Evolutionary conservation across 2,888 invertebrate genomes (phyloP).

Genomic region (Pseudococcus jackbeardsleyi): DNA sequence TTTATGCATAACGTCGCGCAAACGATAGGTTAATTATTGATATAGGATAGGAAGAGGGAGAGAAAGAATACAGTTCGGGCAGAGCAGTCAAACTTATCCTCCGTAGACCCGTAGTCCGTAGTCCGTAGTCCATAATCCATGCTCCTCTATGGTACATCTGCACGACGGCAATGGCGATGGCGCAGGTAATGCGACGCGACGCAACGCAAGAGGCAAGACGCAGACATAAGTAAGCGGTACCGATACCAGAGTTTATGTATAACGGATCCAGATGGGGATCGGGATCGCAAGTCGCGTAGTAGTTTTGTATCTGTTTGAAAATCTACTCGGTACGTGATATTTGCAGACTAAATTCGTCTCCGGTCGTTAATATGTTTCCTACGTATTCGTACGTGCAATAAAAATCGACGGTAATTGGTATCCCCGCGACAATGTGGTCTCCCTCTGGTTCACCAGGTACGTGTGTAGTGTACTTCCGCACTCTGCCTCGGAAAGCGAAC

Average conservation of each 20-base stretch:
- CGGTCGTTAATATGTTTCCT: not conserved
- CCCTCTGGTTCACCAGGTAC: not conserved
- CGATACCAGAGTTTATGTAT: not conserved
- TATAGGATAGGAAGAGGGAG: conserved; percentile 10
- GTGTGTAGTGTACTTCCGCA: not conserved
- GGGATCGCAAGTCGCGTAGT: not conserved
- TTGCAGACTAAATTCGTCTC: not conserved
- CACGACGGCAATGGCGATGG: not conserved
- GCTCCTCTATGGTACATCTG: no score
- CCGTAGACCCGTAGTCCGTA: not conserved
- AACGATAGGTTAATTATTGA: conserved; percentile 1
- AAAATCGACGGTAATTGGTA: not conserved
- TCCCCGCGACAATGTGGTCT: not conserved
- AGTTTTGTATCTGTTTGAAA: not conserved
- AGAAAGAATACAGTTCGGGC: not conserved
- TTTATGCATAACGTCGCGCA: not conserved
- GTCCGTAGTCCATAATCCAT: not conserved
- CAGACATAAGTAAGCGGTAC: no score
- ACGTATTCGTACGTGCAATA: not conserved
- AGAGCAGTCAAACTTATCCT: not conserved
- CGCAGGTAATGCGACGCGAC: not conserved
- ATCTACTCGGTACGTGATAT: not conserved
- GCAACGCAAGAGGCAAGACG: not conserved
- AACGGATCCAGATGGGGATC: not conserved
- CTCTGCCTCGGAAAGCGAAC: conserved; percentile 10